Percentiles rank a stretch among this genome's conserved stretches.
These are phyloP conservation scores for Rhagonycha lutea DNA, from an alignment of 2,888 invertebrate species.

Conservation along the genomic window DNA sequence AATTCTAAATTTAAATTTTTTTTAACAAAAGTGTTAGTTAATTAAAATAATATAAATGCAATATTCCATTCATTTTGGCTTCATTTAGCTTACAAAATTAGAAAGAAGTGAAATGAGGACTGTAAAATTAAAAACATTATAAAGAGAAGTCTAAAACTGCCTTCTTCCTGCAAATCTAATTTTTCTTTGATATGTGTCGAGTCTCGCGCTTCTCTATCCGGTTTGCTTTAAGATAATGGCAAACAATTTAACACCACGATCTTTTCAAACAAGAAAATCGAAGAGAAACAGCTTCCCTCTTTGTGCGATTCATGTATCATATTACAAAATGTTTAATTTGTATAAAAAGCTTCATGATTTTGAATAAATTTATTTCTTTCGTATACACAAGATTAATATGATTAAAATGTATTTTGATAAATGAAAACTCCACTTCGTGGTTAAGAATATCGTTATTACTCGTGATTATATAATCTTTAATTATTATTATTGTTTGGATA, in stretches of 20 bases:
- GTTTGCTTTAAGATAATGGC: conserved; percentile 8
- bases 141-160: neutral
- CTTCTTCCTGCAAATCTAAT: neutral
- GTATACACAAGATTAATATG: neutral
- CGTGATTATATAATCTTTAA: neutral
- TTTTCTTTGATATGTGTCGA: neutral
- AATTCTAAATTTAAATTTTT: neutral
- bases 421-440: neutral
- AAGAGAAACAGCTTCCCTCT: neutral
- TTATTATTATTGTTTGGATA: neutral
- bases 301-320: neutral
- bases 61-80: neutral
- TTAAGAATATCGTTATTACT: neutral
- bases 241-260: conserved; percentile 1
- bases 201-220: neutral
- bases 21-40: neutral
- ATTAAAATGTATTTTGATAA: neutral
- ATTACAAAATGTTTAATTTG: neutral
- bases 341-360: neutral
- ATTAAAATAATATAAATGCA: neutral
- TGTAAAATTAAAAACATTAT: neutral
- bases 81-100: neutral
- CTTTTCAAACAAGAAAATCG: neutral
- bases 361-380: neutral
- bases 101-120: neutral